Evolutionary conservation across 2,888 invertebrate species (phyloP).

Genomic region (Limnephilus lunatus): DNA sequence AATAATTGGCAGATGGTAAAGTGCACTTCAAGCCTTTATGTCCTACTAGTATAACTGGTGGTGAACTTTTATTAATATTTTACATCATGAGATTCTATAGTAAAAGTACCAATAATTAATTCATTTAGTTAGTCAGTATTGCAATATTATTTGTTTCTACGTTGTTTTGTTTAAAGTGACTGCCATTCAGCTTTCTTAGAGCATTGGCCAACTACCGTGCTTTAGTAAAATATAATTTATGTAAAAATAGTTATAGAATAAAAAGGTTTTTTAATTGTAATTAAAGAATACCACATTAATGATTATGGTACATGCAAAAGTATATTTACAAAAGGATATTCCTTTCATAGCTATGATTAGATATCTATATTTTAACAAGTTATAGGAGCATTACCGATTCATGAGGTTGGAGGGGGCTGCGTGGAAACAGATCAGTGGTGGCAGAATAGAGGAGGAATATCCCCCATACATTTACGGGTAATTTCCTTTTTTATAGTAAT

Average conservation of each 20-base stretch:
- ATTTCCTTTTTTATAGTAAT: neutral
- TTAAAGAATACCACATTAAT: neutral
- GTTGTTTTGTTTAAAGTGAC: neutral
- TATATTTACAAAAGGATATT: neutral
- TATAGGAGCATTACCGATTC: constrained; percentile 6
- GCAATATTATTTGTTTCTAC: neutral
- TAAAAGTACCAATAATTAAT: neutral
- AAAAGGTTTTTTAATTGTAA: neutral
- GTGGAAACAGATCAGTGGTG: neutral
- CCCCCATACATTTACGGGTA: neutral
- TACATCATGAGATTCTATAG: neutral
- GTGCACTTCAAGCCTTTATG: neutral
- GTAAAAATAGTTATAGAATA: neutral
- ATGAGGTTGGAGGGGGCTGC: neutral
- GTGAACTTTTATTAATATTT: neutral
- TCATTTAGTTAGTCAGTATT: neutral
- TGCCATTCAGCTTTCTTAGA: neutral
- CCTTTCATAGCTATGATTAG: neutral
- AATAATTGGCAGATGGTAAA: neutral
- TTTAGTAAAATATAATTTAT: neutral
- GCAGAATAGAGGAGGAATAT: neutral
- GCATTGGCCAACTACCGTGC: neutral
- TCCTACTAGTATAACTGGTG: constrained; percentile 2
- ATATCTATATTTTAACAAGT: neutral
- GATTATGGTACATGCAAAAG: neutral